Conservation (phyloP, 2,797 vertebrate species). For the Eidolon dupreanum region DNA sequence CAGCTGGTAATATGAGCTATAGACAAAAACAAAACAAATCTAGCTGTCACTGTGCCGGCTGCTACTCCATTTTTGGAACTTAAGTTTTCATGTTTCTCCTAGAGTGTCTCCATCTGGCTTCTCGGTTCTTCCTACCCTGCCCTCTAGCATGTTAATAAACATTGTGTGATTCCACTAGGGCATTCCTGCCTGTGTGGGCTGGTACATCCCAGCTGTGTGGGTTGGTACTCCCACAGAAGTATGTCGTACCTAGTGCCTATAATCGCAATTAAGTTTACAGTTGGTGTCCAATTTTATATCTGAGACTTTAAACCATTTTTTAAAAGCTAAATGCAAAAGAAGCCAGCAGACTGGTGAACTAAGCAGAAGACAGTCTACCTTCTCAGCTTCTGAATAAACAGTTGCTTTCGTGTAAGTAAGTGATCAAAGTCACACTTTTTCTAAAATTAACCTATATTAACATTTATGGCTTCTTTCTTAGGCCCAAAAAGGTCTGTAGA, state of each 20-base stretch:
- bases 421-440: not conserved
- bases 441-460: not conserved
- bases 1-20: not conserved
- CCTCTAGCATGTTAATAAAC: not conserved
- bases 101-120: not conserved
- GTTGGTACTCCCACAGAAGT: accelerated
- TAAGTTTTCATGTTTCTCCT: not conserved
- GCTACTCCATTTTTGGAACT: not conserved
- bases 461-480: not conserved
- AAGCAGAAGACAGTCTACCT: not conserved
- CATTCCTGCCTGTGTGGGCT: accelerated
- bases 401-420: not conserved
- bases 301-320: not conserved
- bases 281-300: not conserved
- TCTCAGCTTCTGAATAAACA: not conserved
- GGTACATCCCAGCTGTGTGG: accelerated
- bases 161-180: not conserved
- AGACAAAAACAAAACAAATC: not conserved
- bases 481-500: not conserved
- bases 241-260: not conserved
- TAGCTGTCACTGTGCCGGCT: not conserved
- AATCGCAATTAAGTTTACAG: not conserved
- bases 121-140: too few species aligned
- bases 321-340: not conserved
- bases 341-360: not conserved